Conservation (phyloP, 2,113 vertebrate genomes). For the Oplegnathus fasciatus region DNA sequence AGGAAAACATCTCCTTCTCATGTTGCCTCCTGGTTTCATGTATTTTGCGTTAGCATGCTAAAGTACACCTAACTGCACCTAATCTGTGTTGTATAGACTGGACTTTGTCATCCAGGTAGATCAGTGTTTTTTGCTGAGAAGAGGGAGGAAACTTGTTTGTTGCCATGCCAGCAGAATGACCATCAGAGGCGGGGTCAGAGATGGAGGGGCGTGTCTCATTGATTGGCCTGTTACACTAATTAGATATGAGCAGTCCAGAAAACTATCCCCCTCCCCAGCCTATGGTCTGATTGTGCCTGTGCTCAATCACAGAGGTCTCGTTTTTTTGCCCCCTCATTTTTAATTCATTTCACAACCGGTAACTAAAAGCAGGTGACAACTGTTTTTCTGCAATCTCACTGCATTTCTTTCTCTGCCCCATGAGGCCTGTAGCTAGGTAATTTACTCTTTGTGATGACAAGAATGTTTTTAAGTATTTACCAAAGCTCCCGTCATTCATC, state of each 20-base stretch:
- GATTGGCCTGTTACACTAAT: constrained; percentile 75
- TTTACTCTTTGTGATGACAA: constrained; percentile 61
- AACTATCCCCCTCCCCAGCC: background rate
- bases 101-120: background rate
- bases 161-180: constrained; percentile 45
- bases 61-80: background rate
- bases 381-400: constrained; percentile 27
- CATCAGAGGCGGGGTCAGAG: constrained; percentile 32
- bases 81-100: background rate
- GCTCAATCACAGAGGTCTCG: constrained; percentile 40
- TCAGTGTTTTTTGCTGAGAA: no score
- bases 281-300: constrained; percentile 16
- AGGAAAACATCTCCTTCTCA: background rate
- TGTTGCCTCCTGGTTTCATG: background rate
- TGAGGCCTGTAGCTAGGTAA: constrained; percentile 48
- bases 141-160: background rate
- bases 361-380: constrained; percentile 57
- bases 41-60: background rate
- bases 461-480: constrained; percentile 54
- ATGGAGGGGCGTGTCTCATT: constrained; percentile 53
- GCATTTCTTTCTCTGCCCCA: constrained; percentile 25
- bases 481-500: constrained; percentile 47
- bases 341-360: constrained; percentile 38
- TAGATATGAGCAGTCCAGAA: constrained; percentile 30
- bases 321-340: constrained; percentile 38